Base-by-base conservation (phyloP, 2,888 invertebrate genomes). In the Himalopsyche kuldschensis region DNA sequence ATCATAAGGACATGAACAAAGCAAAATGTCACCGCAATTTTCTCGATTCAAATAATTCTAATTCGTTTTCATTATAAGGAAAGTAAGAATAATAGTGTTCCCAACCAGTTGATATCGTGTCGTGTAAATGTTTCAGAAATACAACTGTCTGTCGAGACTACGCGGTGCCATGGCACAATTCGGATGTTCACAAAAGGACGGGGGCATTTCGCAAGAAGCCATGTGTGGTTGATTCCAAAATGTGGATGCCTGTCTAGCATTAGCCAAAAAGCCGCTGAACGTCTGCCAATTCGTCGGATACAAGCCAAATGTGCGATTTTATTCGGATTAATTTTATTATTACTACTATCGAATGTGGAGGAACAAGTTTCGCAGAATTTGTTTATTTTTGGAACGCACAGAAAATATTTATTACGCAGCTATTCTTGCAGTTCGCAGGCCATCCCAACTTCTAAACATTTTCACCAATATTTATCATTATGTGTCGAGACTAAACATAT, bases 251-350 rank as follows among this genome's bases (percentile, higher is more conserved):
- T 20, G 55, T 55, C 55, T 55, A 8, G 27, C 69, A 27, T 69
- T 69, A 69, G 69, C 69, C 69, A 69, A 69, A 69, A 15, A n/a
- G 69, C 69, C 69, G 69, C 69, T 69, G 69, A 69, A 27, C 69
- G 69, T 69, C 69, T 69, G 69, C 69, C 69, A 69, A 69, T 69
- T 69, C 69, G 69, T 69, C 69, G 69, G 69, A 69, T 69, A 69
- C 69, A 69, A 69, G 69, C 69, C 69, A 69, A 69, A 69, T 69
- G 69, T 69, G 69, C 69, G 69, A 69, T 69, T 69, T 69, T 69
- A 69, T 69, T 69, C 69, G 69, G 27, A 69, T 69, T 69, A 69
- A 69, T 69, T 27, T 69, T 69, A 69, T 69, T 69, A 69, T 69
- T 69, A 69, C 69, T 24, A 69, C 69, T 69, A 69, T 69, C 30